phyloP scores from a whole-genome alignment of 2,888 invertebrate species.

The Argyra leucocephala region DNA sequence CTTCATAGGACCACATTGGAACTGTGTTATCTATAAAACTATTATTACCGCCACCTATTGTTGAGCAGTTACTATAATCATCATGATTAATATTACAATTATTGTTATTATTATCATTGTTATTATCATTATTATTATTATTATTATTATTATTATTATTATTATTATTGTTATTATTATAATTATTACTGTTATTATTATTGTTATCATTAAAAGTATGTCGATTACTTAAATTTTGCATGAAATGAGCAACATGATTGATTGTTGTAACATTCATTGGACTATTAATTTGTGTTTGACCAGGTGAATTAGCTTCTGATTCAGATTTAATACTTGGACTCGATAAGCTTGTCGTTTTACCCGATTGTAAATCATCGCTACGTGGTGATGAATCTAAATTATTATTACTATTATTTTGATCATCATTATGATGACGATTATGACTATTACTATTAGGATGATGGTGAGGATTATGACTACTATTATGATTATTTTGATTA shows the following conservation, averaged over 20 bases:
- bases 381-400: constrained; percentile 53
- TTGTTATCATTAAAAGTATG: background rate
- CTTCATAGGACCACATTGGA: constrained; percentile 48
- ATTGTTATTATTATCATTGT: too few species aligned
- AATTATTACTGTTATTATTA: background rate
- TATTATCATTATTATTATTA: background rate
- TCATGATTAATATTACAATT: background rate
- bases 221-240: background rate
- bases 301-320: constrained; percentile 56
- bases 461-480: constrained; percentile 37
- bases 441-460: constrained; percentile 42
- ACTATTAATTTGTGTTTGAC: constrained; percentile 52
- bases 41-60: constrained; percentile 29
- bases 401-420: constrained; percentile 37
- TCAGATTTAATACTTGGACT: constrained; percentile 88
- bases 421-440: constrained; percentile 28
- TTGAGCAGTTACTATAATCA: background rate
- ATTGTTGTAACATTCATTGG: constrained; percentile 43
- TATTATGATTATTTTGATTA: constrained; percentile 10
- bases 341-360: constrained; percentile 64
- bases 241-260: background rate
- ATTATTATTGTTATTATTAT: background rate
- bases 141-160: background rate
- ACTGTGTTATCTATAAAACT: constrained; percentile 40
- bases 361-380: constrained; percentile 60